Conservation (phyloP, 2,888 invertebrate species). For the Poecilus cupreus region DNA sequence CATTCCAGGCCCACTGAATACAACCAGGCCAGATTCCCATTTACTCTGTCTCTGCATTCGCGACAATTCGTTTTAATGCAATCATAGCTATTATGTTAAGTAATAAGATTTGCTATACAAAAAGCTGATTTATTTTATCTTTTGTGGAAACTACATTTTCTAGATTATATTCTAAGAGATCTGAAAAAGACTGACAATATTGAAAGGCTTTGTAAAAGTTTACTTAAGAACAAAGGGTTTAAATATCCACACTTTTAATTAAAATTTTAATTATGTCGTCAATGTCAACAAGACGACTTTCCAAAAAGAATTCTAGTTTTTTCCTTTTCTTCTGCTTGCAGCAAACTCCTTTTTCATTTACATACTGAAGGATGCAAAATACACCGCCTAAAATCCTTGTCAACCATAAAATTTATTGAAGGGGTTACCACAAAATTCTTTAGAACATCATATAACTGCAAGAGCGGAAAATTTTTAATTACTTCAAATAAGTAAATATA, state of each 20-base stretch:
- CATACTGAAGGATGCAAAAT: neutral
- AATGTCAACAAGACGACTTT: slow-evolving; percentile 48
- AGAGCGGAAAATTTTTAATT: neutral
- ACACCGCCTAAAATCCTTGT: neutral
- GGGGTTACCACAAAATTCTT: neutral
- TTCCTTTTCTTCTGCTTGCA: neutral
- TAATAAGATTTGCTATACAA: slow-evolving; percentile 1
- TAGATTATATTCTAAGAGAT: slow-evolving; percentile 26
- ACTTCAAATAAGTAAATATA: neutral
- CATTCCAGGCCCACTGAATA: neutral
- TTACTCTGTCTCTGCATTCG: neutral
- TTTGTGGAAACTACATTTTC: slow-evolving; percentile 38
- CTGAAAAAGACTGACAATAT: slow-evolving; percentile 45
- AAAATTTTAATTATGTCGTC: slow-evolving; percentile 57
- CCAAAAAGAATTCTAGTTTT: slow-evolving; percentile 35
- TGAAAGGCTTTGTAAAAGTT: slow-evolving; percentile 41
- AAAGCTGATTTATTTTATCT: neutral
- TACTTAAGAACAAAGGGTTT: slow-evolving; percentile 55
- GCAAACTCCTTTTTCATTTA: neutral
- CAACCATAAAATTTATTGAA: slow-evolving; percentile 22
- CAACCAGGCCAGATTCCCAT: neutral
- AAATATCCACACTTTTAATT: slow-evolving; percentile 57
- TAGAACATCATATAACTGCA: neutral
- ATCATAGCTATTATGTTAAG: slow-evolving; percentile 5
- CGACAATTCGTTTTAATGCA: slow-evolving; percentile 8